phyloP scores from a whole-genome alignment of 2,113 vertebrate genomes.

The Rattus rattus region DNA sequence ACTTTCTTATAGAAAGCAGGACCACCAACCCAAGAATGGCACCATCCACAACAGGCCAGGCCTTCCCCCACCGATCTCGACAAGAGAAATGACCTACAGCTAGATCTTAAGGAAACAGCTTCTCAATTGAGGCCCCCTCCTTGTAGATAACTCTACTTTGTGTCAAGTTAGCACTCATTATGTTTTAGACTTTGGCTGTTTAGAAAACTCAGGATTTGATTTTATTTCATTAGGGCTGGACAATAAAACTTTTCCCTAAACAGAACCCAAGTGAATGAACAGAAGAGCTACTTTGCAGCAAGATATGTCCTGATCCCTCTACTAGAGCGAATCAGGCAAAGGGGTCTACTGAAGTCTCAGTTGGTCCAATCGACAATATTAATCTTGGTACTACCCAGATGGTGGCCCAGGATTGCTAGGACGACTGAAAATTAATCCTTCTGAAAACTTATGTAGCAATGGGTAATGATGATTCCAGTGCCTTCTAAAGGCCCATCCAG shows the following conservation, averaged over 20 bases:
- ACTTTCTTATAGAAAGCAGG: neutral
- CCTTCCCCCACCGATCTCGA: neutral
- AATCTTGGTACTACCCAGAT: neutral
- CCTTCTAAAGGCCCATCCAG: neutral
- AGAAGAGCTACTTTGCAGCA: neutral
- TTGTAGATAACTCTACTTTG: neutral
- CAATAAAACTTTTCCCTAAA: neutral
- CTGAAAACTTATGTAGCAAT: neutral
- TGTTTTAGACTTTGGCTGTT: neutral
- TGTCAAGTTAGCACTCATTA: neutral
- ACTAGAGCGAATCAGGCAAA: neutral
- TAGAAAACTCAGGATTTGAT: constrained; percentile 28
- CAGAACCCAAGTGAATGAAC: neutral
- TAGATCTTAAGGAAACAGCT: neutral
- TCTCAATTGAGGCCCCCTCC: neutral
- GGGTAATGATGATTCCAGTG: neutral
- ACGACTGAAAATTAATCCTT: neutral
- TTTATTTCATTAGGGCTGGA: neutral
- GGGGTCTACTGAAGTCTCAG: neutral
- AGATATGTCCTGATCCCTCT: neutral
- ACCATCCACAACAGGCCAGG: neutral
- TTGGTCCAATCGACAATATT: neutral
- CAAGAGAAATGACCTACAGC: neutral
- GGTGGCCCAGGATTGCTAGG: neutral
- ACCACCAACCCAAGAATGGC: neutral